phyloP scores from a whole-genome alignment of 2,797 vertebrate genomes.

The Epinephelus awoara region DNA sequence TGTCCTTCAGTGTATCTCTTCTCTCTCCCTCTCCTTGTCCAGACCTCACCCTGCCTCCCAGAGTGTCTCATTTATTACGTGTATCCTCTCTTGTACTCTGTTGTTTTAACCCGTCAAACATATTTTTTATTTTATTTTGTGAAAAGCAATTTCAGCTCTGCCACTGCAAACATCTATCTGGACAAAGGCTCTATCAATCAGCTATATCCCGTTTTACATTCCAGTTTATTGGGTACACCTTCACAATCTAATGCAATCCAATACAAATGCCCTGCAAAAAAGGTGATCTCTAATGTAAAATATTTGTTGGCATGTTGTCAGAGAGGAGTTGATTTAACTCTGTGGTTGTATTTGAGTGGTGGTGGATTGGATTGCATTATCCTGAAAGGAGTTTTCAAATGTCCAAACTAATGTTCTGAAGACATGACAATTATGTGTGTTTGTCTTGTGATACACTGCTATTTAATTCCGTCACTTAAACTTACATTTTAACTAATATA shows the following conservation, averaged over 20 bases:
- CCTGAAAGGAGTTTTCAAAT: neutral
- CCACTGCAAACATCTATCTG: slow-evolving; percentile 4
- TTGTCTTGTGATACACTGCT: neutral
- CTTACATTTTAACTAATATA: neutral
- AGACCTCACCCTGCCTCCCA: slow-evolving; percentile 5
- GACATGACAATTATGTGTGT: neutral
- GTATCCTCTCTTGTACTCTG: slow-evolving; percentile 4
- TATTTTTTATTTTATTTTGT: slow-evolving; percentile 1
- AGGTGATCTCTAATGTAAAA: neutral
- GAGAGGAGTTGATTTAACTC: neutral
- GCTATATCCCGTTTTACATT: slow-evolving; percentile 5
- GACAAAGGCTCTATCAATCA: neutral
- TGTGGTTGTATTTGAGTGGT: neutral
- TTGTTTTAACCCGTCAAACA: slow-evolving; percentile 29
- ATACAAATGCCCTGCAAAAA: neutral
- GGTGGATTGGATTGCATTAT: slow-evolving; percentile 5
- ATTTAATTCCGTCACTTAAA: neutral
- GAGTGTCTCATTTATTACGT: slow-evolving; percentile 11
- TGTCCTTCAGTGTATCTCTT: slow-evolving; percentile 48
- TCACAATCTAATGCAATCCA: slow-evolving; percentile 17
- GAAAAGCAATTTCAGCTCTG: slow-evolving; percentile 14
- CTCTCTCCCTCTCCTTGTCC: neutral
- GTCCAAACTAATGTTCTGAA: neutral
- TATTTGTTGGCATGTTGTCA: slow-evolving; percentile 7
- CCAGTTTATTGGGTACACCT: slow-evolving; percentile 11